phyloP scores from a whole-genome alignment of 2,888 invertebrate species.

The Cataglyphis rosenhaueri region DNA sequence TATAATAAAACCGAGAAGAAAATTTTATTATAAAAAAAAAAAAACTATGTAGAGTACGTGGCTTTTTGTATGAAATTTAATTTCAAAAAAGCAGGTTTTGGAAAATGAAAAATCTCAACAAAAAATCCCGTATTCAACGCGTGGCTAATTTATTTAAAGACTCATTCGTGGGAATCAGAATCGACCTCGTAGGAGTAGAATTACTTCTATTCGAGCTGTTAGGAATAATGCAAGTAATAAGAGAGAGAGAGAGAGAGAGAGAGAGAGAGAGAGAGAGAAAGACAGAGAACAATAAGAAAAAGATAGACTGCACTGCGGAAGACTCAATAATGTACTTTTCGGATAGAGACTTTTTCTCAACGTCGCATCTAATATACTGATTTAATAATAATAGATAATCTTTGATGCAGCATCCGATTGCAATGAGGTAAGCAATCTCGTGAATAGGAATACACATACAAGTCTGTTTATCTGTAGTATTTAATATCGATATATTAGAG shows the following conservation, averaged over 20 bases:
- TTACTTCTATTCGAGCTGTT: neutral
- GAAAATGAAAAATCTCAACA: neutral
- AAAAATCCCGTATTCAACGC: neutral
- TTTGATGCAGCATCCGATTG: neutral
- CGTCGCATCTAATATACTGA: neutral
- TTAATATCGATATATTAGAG: neutral
- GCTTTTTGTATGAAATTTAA: neutral
- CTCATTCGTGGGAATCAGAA: neutral
- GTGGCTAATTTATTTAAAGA: neutral
- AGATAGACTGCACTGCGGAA: neutral
- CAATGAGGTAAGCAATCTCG: neutral
- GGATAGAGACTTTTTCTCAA: too few relatives aligned
- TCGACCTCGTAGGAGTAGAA: neutral
- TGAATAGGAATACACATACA: neutral
- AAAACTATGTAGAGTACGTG: neutral
- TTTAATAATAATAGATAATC: slow-evolving; percentile 4
- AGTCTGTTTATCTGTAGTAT: neutral
- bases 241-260: neutral
- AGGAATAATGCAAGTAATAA: slow-evolving; percentile 1
- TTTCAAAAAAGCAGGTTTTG: neutral
- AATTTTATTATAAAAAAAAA: neutral
- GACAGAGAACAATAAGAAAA: neutral
- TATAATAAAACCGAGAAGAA: neutral
- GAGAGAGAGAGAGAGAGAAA: neutral
- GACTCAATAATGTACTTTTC: neutral